Evolutionary conservation across 2,888 invertebrate genomes (phyloP), one percentile per base, ranked within the genome.

Genomic region (Torymus tubicola): DNA sequence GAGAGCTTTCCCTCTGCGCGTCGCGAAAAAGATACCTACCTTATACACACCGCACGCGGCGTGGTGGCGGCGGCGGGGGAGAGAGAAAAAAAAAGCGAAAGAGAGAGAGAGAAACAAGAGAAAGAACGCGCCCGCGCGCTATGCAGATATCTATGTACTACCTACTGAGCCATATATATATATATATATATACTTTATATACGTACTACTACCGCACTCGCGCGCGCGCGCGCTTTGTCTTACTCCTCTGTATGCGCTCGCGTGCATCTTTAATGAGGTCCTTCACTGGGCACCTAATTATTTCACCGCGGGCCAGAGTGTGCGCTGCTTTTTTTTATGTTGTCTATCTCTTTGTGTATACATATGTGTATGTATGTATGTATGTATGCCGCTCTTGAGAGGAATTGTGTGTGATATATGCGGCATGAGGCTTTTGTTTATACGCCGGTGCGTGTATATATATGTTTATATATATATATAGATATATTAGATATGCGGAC

Each of bases 211-310:
- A 57, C 16, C 50, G 50, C 50, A 42, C 13, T 16, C 31, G 42
- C 42, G 42, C 42, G 8, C 42, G 5, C 42, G 5, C 31, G 31
- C 42, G 8, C 42, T 42, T 42, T 42, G 42, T 42, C 42, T 42
- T 42, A 8, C 42, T 42, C 42, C 42, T 42, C 42, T 8, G 8
- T 8, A 21, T 16, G 11, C 78, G 78, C 81, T 82, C 82, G 77
- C 63, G n/a, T 69, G 69, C 76, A 80, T 81, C 80, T 83, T 85
- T 89, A 89, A 89, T 89, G 89, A 88, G 88, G 73, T 86, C 80
- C 87, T 88, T 80, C 77, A 84, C 65, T 31, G 42, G 10, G 13
- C 21, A 84, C 83, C 87, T 88, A 88, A 89, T 89, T 89, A 88
- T 86, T 85, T 82, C 75, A 68, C 80, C 63, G 70, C 65, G 60